phyloP scores from a whole-genome alignment of 2,113 vertebrate genomes.

The Ellobius talpinus region DNA sequence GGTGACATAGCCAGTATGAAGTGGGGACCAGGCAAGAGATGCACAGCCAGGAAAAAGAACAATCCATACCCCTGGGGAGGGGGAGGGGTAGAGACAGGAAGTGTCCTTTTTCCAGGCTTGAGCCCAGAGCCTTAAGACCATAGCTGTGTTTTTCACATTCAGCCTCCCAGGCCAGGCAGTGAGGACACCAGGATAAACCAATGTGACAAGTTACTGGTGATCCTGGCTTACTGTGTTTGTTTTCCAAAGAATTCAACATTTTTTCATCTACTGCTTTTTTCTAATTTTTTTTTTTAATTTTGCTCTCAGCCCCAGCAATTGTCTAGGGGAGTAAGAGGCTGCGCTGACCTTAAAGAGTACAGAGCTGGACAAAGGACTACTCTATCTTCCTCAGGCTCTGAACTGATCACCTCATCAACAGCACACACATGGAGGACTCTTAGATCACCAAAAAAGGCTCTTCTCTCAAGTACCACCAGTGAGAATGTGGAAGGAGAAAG shows the following conservation, averaged over 20 bases:
- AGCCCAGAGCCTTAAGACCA: background rate
- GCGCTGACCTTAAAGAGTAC: accelerated
- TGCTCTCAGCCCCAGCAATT: background rate
- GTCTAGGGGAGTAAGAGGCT: background rate
- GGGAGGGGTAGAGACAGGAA: too few species aligned
- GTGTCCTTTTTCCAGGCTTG: background rate
- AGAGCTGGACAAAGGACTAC: background rate
- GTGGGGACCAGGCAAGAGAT: background rate
- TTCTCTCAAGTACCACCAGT: background rate
- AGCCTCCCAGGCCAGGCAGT: background rate
- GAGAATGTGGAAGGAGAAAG: background rate
- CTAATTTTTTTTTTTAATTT: background rate
- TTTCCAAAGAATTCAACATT: background rate
- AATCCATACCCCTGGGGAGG: background rate
- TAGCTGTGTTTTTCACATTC: too few species aligned
- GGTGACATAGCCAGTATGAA: background rate
- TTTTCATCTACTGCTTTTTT: background rate
- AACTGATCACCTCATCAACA: background rate
- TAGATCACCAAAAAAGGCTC: background rate
- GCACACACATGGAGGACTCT: background rate
- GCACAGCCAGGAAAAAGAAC: background rate
- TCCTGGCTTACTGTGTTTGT: background rate
- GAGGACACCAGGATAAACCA: background rate
- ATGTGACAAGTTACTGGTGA: background rate
- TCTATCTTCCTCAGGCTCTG: background rate